Conservation (phyloP, 1,140 invertebrate genomes). For the Nebria ingens region DNA sequence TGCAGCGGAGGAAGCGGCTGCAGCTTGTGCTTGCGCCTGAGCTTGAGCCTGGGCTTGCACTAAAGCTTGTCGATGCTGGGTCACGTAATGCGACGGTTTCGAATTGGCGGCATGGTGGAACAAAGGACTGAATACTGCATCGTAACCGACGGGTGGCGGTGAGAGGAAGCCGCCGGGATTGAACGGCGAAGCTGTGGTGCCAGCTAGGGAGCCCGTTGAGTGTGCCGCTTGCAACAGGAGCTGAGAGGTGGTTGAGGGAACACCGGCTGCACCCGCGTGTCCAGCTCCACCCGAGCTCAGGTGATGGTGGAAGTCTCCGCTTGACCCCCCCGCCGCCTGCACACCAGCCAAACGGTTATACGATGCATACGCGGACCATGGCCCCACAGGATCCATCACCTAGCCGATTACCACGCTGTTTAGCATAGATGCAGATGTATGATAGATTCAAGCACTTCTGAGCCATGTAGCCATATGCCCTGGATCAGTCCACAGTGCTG, state of each 20-base stretch:
- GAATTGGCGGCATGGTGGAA: slow-evolving; percentile 47
- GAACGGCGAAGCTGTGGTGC: slow-evolving; percentile 47
- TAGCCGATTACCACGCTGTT: neutral
- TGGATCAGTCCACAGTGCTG: too few relatives aligned
- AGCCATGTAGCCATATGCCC: slow-evolving; percentile 2
- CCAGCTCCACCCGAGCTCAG: slow-evolving; percentile 33
- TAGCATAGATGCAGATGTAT: neutral
- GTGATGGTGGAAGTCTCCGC: slow-evolving; percentile 54
- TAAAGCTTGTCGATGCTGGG: slow-evolving; percentile 37
- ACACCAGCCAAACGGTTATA: slow-evolving; percentile 58
- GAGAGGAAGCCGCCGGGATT: slow-evolving; percentile 59
- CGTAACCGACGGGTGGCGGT: slow-evolving; percentile 54
- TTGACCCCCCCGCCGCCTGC: slow-evolving; percentile 43
- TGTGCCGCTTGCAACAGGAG: slow-evolving; percentile 50
- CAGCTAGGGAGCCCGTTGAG: slow-evolving; percentile 42
- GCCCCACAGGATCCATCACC: slow-evolving; percentile 64
- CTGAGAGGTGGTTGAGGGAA: slow-evolving; percentile 48
- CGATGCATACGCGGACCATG: slow-evolving; percentile 61
- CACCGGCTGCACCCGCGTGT: slow-evolving; percentile 28
- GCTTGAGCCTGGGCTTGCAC: slow-evolving; percentile 25
- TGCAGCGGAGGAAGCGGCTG: slow-evolving; percentile 42
- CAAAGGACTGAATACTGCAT: slow-evolving; percentile 57
- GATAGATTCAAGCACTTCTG: neutral
- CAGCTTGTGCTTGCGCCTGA: neutral
- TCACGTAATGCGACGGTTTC: slow-evolving; percentile 50